Base-by-base conservation (phyloP, 2,888 invertebrate genomes). In the Nomada ruficornis region DNA sequence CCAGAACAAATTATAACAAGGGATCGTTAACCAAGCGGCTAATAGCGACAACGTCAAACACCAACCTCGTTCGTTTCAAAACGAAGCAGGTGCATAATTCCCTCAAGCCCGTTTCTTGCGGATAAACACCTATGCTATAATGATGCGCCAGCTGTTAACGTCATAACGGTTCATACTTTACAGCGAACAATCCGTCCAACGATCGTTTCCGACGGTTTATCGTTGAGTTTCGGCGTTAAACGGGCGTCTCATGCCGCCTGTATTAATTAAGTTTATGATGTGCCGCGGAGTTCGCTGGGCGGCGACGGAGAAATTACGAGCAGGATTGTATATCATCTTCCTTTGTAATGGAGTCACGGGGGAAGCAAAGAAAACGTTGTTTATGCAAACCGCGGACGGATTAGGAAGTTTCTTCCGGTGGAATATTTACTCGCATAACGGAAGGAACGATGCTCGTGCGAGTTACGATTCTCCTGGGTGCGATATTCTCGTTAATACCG, bases 251-350 rank as follows among this genome's bases (percentile, higher is more conserved):
- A 62, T 47, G 55, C 26, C 64, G 71, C 63, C 76, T 75, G 68
- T 76, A 80, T 80, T 82, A 80, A 82, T 82, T 80, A 82, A 76
- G 71, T 76, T 82, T 76, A 76, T 59, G 42, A 69, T 15, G 70
- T 50, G 67, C 63, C 44, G 29, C 65, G 62, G 23, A 60, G 60
- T 60, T 75, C 7, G 26, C n/a, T 36, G 20, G 36, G 36, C 29
- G 20, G 55, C 50, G 2, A 54, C 59, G 2, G 59, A 54, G 60
- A 64, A 73, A 78, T 78, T 73, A 47, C 67, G 26, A 4, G 3
- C 15, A 26, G 23, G 57, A 18, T n/a, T 23, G 52, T 23, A 52
- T 20, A 20, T 54, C 54, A 20, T 20, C 54, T 7, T 20, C n/a
- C 54, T n/a, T n/a, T 54, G 54, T 54, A 54, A 20, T 26, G 50